Conservation (phyloP, 1,140 invertebrate genomes). For the Sminthurides bifidus region DNA sequence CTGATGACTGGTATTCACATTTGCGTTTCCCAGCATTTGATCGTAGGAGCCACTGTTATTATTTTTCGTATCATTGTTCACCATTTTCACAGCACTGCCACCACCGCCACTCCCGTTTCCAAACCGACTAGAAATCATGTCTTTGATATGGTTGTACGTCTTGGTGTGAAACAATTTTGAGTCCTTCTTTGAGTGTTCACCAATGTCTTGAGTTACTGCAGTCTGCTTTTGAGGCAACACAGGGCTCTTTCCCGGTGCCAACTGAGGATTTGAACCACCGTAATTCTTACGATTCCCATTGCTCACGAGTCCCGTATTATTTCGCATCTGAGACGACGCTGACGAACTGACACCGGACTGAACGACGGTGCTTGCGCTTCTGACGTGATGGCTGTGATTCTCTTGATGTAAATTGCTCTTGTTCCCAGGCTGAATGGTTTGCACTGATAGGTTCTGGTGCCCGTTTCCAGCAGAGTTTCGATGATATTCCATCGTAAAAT, state of each 20-base stretch:
- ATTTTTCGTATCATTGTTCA: no score
- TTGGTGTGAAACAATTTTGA: conserved; percentile 41
- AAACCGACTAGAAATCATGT: conserved; percentile 70
- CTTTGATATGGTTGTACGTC: conserved; percentile 70
- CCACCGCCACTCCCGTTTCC: conserved; percentile 39
- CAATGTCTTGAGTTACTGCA: no score
- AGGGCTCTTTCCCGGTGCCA: conserved; percentile 19
- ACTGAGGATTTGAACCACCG: conserved; percentile 17
- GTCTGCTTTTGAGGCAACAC: conserved; percentile 23
- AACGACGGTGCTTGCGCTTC: no score
- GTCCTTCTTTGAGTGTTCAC: no score
- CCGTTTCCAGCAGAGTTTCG: conserved; percentile 4
- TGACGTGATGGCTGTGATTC: not conserved
- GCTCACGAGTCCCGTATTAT: no score
- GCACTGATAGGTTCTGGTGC: conserved; percentile 22
- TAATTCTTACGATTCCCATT: not conserved
- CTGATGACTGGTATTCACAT: not conserved
- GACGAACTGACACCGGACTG: no score
- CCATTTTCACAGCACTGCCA: no score
- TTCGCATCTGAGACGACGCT: no score
- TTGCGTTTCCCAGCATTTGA: conserved; percentile 20
- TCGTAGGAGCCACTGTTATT: conserved; percentile 40
- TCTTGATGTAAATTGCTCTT: not conserved
- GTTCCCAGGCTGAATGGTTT: conserved; percentile 17
- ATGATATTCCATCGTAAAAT: conserved; percentile 23